These are phyloP conservation scores for Xylota segnis DNA, from an alignment of 2,888 invertebrate species.

Conservation along the genomic window DNA sequence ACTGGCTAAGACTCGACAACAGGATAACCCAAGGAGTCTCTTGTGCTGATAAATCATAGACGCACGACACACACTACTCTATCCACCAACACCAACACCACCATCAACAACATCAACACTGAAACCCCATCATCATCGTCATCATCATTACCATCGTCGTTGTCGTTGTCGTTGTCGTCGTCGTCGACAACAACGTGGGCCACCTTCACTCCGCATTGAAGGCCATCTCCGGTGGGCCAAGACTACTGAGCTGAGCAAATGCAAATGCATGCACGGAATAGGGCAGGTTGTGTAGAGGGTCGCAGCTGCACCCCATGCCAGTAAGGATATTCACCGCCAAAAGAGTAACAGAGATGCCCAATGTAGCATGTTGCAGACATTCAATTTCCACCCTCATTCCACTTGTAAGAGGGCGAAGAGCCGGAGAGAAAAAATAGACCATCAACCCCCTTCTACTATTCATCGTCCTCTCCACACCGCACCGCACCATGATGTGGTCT, in stretches of 20 bases:
- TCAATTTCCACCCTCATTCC: slow-evolving; percentile 75
- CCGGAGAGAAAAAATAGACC: slow-evolving; percentile 30
- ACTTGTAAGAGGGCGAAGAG: slow-evolving; percentile 59
- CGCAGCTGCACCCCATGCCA: slow-evolving; percentile 52
- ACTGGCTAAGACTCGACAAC: slow-evolving; percentile 82
- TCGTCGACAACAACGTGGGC: slow-evolving; percentile 31
- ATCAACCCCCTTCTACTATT: slow-evolving; percentile 39
- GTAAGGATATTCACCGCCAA: slow-evolving; percentile 26
- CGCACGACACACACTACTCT: slow-evolving; percentile 38
- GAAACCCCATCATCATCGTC: slow-evolving; percentile 53
- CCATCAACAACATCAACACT: slow-evolving; percentile 28
- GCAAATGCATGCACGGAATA: slow-evolving; percentile 60
- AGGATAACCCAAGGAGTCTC: slow-evolving; percentile 84
- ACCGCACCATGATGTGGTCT: slow-evolving; percentile 7
- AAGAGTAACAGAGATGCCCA: slow-evolving; percentile 58
- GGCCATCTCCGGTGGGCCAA: slow-evolving; percentile 74
- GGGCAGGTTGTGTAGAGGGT: slow-evolving; percentile 55
- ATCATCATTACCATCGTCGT: slow-evolving; percentile 54
- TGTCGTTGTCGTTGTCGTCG: not conserved
- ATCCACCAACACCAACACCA: slow-evolving; percentile 36
- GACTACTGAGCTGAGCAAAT: slow-evolving; percentile 50
- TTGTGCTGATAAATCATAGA: slow-evolving; percentile 77
- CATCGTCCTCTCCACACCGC: not conserved
- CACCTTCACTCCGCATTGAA: slow-evolving; percentile 71
- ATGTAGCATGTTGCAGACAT: slow-evolving; percentile 64